phyloP scores from a whole-genome alignment of 2,888 invertebrate species.

The Leucoptera coffeella region DNA sequence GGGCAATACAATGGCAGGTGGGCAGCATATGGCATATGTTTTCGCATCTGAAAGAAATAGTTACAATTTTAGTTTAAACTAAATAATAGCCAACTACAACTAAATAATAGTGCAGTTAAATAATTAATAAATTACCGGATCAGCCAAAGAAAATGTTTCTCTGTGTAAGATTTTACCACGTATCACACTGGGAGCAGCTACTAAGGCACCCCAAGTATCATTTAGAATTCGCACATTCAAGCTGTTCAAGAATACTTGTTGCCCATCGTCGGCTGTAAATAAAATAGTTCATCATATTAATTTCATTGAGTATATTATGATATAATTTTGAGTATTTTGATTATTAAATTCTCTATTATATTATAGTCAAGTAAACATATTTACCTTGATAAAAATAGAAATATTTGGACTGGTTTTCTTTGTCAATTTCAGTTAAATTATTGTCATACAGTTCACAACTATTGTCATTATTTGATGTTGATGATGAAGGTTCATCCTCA shows the following conservation, averaged over 20 bases:
- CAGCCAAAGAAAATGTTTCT: conserved; percentile 78
- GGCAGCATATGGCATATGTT: conserved; percentile 65
- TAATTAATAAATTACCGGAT: conserved; percentile 18
- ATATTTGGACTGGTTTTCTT: conserved; percentile 47
- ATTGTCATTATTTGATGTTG: conserved; percentile 13
- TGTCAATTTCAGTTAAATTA: conserved; percentile 28
- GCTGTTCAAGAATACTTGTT: conserved; percentile 86
- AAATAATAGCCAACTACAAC: no score
- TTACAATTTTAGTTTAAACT: neutral
- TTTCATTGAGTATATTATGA: no score
- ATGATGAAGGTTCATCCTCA: conserved; percentile 14
- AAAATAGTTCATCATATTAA: no score
- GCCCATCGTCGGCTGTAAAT: conserved; percentile 79
- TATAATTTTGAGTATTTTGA: no score
- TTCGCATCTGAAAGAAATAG: conserved; percentile 20
- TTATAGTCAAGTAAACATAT: conserved; percentile 3
- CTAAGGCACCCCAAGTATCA: conserved; percentile 76
- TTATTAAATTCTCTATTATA: no score
- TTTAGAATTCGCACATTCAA: conserved; percentile 87
- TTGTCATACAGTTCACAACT: no score
- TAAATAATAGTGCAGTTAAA: no score
- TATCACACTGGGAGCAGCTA: conserved; percentile 67
- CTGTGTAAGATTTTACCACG: conserved; percentile 79
- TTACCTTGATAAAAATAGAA: conserved; percentile 82
- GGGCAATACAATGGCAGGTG: conserved; percentile 89